Evolutionary conservation across 2,113 vertebrate genomes (phyloP).

Genomic region (Ophthalmolycus amberensis): DNA sequence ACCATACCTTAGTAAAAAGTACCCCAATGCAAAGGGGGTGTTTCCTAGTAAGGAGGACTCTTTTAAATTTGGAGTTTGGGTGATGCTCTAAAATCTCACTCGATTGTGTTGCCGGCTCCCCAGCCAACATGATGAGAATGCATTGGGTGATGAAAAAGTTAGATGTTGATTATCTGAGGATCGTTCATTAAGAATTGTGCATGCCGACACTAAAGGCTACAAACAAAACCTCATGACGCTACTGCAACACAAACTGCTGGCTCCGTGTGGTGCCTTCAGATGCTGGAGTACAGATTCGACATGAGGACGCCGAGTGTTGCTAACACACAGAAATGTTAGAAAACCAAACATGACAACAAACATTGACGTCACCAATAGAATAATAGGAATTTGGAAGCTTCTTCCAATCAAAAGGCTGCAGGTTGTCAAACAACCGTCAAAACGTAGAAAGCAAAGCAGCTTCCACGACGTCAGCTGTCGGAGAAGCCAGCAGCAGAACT

Average conservation of each 20-base stretch:
- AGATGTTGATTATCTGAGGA: neutral
- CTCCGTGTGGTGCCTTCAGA: neutral
- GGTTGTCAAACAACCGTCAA: slow-evolving; percentile 22
- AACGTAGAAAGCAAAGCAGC: slow-evolving; percentile 24
- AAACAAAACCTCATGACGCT: neutral
- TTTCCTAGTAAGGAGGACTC: neutral
- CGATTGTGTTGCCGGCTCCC: neutral
- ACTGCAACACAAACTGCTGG: neutral
- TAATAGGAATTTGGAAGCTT: neutral
- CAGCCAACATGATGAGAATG: neutral
- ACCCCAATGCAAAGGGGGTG: neutral
- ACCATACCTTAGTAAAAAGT: slow-evolving; percentile 38
- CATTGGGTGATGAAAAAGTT: neutral
- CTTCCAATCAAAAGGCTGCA: neutral
- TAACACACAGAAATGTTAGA: neutral
- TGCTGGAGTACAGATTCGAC: neutral
- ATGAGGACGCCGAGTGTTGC: neutral
- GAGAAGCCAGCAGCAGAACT: slow-evolving; percentile 15
- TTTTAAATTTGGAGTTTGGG: neutral
- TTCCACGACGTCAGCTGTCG: slow-evolving; percentile 31
- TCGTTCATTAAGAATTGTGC: neutral
- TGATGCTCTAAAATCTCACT: neutral
- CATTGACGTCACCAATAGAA: neutral
- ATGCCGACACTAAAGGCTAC: neutral
- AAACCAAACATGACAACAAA: slow-evolving; percentile 1